A percentile compares a stretch with the other conserved stretches of the same genome.
Conservation (phyloP, 1,140 invertebrate genomes). For the Dendrolimus punctatus region DNA sequence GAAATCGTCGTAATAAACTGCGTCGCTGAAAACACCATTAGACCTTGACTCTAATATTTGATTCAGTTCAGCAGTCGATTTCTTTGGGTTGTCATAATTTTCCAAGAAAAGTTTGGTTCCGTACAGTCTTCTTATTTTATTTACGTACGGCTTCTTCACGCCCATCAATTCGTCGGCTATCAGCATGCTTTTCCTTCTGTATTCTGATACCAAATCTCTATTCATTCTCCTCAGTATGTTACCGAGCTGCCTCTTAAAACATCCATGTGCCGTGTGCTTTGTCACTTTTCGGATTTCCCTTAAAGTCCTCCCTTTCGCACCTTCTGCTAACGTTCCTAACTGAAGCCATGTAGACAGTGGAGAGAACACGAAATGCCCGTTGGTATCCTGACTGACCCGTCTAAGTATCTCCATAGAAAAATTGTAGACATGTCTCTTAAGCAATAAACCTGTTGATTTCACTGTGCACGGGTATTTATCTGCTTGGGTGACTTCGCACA, state of each 20-base stretch:
- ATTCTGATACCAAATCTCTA: constrained; percentile 21
- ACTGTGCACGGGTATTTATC: constrained; percentile 23
- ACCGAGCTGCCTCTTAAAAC: constrained; percentile 34
- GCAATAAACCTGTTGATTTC: constrained; percentile 16
- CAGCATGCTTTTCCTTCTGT: constrained; percentile 31
- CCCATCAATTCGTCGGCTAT: constrained; percentile 32
- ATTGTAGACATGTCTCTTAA: constrained; percentile 40
- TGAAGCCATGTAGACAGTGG: constrained; percentile 67
- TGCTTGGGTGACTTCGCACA: not conserved
- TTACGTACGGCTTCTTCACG: constrained; percentile 32
- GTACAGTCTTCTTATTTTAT: constrained; percentile 24
- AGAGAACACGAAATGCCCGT: constrained; percentile 56
- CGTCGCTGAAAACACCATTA: constrained; percentile 23
- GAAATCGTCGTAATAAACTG: constrained; percentile 49
- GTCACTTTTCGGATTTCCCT: constrained; percentile 55
- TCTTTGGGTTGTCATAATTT: constrained; percentile 26
- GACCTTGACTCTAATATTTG: constrained; percentile 23
- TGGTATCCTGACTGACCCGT: constrained; percentile 32
- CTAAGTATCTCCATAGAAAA: constrained; percentile 44
- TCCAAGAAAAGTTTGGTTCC: constrained; percentile 27
- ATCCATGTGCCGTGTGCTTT: constrained; percentile 37
- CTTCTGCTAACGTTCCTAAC: constrained; percentile 58
- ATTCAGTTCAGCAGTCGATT: constrained; percentile 29
- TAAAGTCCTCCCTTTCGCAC: constrained; percentile 47
- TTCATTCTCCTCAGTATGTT: constrained; percentile 31